Evolutionary conservation across 2,888 invertebrate species (phyloP).

Genomic region (Sesia bembeciformis): DNA sequence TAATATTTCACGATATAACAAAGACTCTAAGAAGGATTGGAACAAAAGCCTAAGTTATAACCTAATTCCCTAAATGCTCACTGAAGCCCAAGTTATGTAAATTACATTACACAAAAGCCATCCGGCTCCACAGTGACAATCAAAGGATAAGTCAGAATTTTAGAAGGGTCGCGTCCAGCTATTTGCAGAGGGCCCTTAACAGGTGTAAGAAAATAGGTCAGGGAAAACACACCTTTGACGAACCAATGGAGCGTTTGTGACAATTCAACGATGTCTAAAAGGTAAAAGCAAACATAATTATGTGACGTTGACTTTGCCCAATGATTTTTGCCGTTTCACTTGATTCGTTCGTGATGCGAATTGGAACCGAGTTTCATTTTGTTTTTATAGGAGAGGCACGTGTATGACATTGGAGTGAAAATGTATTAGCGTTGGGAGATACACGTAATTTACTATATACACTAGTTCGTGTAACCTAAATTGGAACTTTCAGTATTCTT

Average conservation of each 20-base stretch:
- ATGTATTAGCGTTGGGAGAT: too few relatives aligned
- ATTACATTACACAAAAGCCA: background rate
- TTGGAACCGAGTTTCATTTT: background rate
- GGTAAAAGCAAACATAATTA: slow-evolving; percentile 28
- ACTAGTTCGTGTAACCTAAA: too few relatives aligned
- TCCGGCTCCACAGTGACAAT: background rate
- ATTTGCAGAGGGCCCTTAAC: slow-evolving; percentile 9
- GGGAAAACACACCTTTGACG: slow-evolving; percentile 7
- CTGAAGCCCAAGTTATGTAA: slow-evolving; percentile 2
- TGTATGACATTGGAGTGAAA: too few relatives aligned
- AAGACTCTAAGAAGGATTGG: too few relatives aligned
- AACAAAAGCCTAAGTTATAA: too few relatives aligned
- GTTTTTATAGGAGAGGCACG: background rate
- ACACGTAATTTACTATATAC: too few relatives aligned
- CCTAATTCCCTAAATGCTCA: slow-evolving; percentile 4
- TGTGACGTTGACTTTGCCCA: slow-evolving; percentile 7
- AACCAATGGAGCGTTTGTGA: slow-evolving; percentile 10
- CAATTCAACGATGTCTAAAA: slow-evolving; percentile 11
- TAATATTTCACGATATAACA: too few relatives aligned
- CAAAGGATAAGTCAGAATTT: background rate
- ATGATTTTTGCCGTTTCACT: slow-evolving; percentile 6
- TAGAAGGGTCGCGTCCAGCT: slow-evolving; percentile 6
- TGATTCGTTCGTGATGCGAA: background rate
- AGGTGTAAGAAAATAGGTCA: slow-evolving; percentile 8
- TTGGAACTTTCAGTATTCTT: too few relatives aligned